Percentiles rank a stretch among this genome's conserved stretches.
Conservation (phyloP, 2,888 invertebrate species). For the Mechanitis messenoides region DNA sequence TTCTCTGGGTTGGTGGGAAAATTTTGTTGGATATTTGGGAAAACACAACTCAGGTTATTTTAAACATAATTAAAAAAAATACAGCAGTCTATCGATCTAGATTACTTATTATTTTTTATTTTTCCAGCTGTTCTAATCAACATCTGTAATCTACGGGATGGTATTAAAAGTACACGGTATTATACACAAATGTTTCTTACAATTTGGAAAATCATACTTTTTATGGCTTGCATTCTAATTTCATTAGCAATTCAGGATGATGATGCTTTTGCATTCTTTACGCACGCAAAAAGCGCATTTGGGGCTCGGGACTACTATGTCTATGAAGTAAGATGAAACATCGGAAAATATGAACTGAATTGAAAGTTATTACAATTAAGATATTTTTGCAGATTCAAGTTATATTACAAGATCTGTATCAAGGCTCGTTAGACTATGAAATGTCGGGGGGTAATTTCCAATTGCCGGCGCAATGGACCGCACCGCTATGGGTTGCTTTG, state of each 20-base stretch:
- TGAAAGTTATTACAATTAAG: neutral
- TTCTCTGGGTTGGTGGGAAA: conserved; percentile 91
- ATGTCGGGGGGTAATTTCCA: conserved; percentile 48
- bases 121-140: conserved; percentile 50
- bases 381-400: conserved; percentile 62
- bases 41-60: conserved; percentile 48
- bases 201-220: conserved; percentile 85
- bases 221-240: conserved; percentile 79
- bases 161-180: conserved; percentile 81
- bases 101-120: conserved; percentile 11
- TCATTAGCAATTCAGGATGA: conserved; percentile 71
- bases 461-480: conserved; percentile 48
- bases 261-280: conserved; percentile 66
- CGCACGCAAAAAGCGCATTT: conserved; percentile 67
- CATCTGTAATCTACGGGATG: conserved; percentile 66
- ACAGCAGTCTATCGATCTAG: neutral
- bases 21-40: conserved; percentile 76
- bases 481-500: conserved; percentile 78
- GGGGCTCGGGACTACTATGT: conserved; percentile 68
- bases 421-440: conserved; percentile 54
- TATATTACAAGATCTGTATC: conserved; percentile 49
- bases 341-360: neutral
- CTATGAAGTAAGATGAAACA: conserved; percentile 52
- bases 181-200: conserved; percentile 84
- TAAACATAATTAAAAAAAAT: neutral